A percentile compares a stretch with the other conserved stretches of the same genome.
These are phyloP conservation scores for Creontiades dilutus DNA, from an alignment of 2,888 invertebrate species.

Conservation along the genomic window DNA sequence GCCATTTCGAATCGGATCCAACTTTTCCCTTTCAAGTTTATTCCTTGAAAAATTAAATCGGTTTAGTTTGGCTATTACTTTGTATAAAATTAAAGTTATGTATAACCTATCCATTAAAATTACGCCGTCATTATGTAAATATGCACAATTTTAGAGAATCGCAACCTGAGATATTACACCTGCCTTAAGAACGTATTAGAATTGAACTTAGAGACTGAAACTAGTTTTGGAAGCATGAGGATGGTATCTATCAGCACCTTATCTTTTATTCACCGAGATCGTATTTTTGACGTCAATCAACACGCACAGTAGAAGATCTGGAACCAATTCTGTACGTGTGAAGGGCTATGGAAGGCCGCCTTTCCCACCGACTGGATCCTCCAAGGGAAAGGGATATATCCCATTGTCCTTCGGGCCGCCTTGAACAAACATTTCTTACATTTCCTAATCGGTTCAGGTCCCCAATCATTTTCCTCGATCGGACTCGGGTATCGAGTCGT, in stretches of 20 bases:
- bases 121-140: too few relatives aligned
- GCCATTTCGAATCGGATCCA: neutral
- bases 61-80: too few relatives aligned
- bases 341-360: slow-evolving; percentile 4
- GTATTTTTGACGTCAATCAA: neutral
- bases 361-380: neutral
- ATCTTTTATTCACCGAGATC: too few relatives aligned
- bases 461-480: slow-evolving; percentile 67
- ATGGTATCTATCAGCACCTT: too few relatives aligned
- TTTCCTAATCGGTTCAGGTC: slow-evolving; percentile 54
- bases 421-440: slow-evolving; percentile 66
- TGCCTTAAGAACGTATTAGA: too few relatives aligned
- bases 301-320: neutral
- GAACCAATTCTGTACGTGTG: slow-evolving; percentile 22
- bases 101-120: too few relatives aligned
- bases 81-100: too few relatives aligned
- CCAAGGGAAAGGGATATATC: neutral
- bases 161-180: too few relatives aligned
- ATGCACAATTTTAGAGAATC: too few relatives aligned
- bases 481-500: slow-evolving; percentile 68
- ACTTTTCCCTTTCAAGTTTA: neutral
- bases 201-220: too few relatives aligned
- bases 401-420: slow-evolving; percentile 34
- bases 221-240: too few relatives aligned
- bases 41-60: too few relatives aligned